phyloP scores from a whole-genome alignment of 1,140 invertebrate genomes.

The Panulirus ornatus region DNA sequence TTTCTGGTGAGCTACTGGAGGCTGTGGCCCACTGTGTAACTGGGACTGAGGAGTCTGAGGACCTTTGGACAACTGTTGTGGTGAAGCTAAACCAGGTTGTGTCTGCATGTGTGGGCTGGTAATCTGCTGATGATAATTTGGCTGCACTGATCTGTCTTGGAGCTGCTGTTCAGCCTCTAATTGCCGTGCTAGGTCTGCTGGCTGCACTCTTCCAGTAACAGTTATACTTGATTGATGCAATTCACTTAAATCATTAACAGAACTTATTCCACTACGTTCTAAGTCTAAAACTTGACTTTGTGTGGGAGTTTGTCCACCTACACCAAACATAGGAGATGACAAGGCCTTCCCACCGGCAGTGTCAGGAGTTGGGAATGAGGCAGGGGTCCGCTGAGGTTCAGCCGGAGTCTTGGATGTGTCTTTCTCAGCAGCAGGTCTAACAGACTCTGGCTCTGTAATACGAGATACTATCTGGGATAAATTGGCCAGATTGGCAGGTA shows the following conservation, averaged over 20 bases:
- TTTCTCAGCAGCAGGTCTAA: slow-evolving; percentile 69
- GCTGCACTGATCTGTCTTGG: slow-evolving; percentile 62
- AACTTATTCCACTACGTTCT: slow-evolving; percentile 62
- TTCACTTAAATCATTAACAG: slow-evolving; percentile 67
- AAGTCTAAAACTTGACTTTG: slow-evolving; percentile 63
- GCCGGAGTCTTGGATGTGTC: slow-evolving; percentile 58
- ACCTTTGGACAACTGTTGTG: slow-evolving; percentile 61
- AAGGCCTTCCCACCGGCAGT: slow-evolving; percentile 59
- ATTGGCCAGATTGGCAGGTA: slow-evolving; percentile 80
- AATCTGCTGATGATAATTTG: slow-evolving; percentile 73
- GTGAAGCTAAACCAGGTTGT: slow-evolving; percentile 64
- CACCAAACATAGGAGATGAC: slow-evolving; percentile 61
- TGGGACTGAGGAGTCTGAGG: slow-evolving; percentile 63
- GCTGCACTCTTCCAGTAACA: slow-evolving; percentile 37
- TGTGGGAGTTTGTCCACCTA: slow-evolving; percentile 53
- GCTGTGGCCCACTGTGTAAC: slow-evolving; percentile 51
- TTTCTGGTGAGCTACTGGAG: slow-evolving; percentile 74
- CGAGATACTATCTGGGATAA: slow-evolving; percentile 83
- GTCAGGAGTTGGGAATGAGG: slow-evolving; percentile 59
- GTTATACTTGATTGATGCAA: slow-evolving; percentile 64
- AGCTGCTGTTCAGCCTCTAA: slow-evolving; percentile 60
- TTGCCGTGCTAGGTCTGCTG: slow-evolving; percentile 58
- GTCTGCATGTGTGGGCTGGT: slow-evolving; percentile 73
- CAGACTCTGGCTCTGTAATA: slow-evolving; percentile 81
- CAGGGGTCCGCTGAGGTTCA: slow-evolving; percentile 49